Evolutionary conservation across 1,140 invertebrate genomes (phyloP).

Genomic region (Rhagoletis zephyria): DNA sequence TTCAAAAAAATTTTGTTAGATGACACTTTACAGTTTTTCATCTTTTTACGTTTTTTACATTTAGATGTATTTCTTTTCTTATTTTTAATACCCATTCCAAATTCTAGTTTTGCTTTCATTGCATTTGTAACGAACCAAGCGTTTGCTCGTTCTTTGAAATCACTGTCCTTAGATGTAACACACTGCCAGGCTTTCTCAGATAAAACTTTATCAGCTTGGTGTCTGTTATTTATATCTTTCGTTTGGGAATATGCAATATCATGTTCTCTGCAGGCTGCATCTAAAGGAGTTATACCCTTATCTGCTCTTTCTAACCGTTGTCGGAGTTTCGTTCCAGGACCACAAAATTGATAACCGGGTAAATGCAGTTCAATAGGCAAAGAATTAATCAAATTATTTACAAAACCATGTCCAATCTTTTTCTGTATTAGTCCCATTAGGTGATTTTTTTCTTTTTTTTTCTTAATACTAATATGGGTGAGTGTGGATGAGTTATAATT

Average conservation of each 20-base stretch:
- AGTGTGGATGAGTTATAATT: not conserved
- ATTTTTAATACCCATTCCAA: constrained; percentile 56
- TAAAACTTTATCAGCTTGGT: constrained; percentile 69
- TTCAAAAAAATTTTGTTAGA: constrained; percentile 36
- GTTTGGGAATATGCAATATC: constrained; percentile 73
- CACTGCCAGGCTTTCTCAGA: constrained; percentile 71
- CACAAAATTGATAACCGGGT: constrained; percentile 74
- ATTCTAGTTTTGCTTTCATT: constrained; percentile 59
- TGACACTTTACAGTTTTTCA: not conserved
- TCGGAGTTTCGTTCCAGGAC: constrained; percentile 62
- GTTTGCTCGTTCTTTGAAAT: constrained; percentile 56
- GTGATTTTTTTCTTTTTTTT: not conserved
- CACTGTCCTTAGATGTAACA: constrained; percentile 70
- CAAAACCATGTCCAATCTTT: constrained; percentile 24
- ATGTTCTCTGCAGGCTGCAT: constrained; percentile 73
- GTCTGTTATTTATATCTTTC: constrained; percentile 66
- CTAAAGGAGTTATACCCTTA: constrained; percentile 72
- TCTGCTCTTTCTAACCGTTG: constrained; percentile 71
- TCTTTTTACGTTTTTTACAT: constrained; percentile 19
- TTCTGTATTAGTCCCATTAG: not conserved
- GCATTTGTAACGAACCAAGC: constrained; percentile 58
- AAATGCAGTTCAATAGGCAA: constrained; percentile 64
- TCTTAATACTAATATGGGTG: not conserved
- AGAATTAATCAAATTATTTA: constrained; percentile 57
- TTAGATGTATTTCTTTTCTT: constrained; percentile 50